These are phyloP conservation scores for Scalopus aquaticus DNA, from an alignment of 2,113 vertebrate species.

Conservation along the genomic window DNA sequence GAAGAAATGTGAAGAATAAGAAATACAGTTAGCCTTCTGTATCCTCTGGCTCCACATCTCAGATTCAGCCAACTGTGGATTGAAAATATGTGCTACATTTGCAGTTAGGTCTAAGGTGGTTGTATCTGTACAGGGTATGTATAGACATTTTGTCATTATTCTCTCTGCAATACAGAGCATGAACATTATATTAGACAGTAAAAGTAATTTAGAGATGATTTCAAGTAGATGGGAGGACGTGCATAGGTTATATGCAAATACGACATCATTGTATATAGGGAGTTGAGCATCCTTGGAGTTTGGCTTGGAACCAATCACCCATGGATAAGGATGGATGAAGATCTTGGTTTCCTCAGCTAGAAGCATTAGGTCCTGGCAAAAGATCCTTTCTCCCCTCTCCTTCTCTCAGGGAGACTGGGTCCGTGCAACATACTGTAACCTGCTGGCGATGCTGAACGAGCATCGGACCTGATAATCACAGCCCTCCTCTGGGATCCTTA, in stretches of 20 bases:
- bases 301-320: background rate
- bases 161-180: background rate
- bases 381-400: rapidly evolving
- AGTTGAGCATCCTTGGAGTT: background rate
- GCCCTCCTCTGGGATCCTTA: rapidly evolving
- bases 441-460: too few relatives aligned
- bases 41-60: background rate
- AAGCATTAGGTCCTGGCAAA: background rate
- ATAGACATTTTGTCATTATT: background rate
- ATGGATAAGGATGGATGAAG: background rate
- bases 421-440: background rate
- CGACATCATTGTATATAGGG: background rate
- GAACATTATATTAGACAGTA: background rate
- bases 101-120: background rate
- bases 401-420: background rate
- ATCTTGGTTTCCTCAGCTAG: too few relatives aligned
- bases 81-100: background rate
- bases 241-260: background rate
- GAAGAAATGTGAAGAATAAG: background rate
- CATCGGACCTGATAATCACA: background rate
- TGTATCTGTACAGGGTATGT: background rate
- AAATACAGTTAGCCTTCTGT: background rate
- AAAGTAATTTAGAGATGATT: background rate
- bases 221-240: background rate
- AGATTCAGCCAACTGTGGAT: background rate